Evolutionary conservation across 2,113 vertebrate species (phyloP).

Genomic region (Atractosteus spatula): DNA sequence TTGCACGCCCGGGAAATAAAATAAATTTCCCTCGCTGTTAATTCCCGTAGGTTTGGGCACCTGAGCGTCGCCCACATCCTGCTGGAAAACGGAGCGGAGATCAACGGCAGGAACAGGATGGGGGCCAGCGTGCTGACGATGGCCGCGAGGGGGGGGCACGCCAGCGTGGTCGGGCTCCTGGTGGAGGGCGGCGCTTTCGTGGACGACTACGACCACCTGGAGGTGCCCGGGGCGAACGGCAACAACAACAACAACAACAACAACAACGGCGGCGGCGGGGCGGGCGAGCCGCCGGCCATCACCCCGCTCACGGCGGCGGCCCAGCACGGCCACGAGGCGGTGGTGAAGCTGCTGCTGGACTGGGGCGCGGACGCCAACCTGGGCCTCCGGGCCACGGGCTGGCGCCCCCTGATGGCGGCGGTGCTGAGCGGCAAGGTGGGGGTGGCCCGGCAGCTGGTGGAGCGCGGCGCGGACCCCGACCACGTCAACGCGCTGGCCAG

Average conservation of each 20-base stretch:
- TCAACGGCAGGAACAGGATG: slow-evolving; percentile 86
- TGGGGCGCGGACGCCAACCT: slow-evolving; percentile 87
- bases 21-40: neutral
- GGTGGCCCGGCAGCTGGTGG: slow-evolving; percentile 83
- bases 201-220: slow-evolving; percentile 77
- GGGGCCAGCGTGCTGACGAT: slow-evolving; percentile 88
- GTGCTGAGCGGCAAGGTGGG: slow-evolving; percentile 77
- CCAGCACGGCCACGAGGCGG: slow-evolving; percentile 84
- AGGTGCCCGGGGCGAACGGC: slow-evolving; percentile 44
- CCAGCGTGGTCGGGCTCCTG: slow-evolving; percentile 81
- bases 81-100: slow-evolving; percentile 89
- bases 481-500: slow-evolving; percentile 82
- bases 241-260: slow-evolving; percentile 58
- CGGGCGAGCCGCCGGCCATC: slow-evolving; percentile 77
- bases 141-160: slow-evolving; percentile 85
- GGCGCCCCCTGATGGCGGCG: slow-evolving; percentile 90
- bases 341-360: slow-evolving; percentile 79
- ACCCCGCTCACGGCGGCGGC: slow-evolving; percentile 83
- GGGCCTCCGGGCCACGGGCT: slow-evolving; percentile 74
- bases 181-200: slow-evolving; percentile 83
- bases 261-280: slow-evolving; percentile 38
- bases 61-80: slow-evolving; percentile 81
- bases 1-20: too few species aligned
- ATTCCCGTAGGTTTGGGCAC: slow-evolving; percentile 79
- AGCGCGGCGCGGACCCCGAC: slow-evolving; percentile 86